Evolutionary conservation across 2,888 invertebrate species (phyloP).

Genomic region (Folsomia candida): DNA sequence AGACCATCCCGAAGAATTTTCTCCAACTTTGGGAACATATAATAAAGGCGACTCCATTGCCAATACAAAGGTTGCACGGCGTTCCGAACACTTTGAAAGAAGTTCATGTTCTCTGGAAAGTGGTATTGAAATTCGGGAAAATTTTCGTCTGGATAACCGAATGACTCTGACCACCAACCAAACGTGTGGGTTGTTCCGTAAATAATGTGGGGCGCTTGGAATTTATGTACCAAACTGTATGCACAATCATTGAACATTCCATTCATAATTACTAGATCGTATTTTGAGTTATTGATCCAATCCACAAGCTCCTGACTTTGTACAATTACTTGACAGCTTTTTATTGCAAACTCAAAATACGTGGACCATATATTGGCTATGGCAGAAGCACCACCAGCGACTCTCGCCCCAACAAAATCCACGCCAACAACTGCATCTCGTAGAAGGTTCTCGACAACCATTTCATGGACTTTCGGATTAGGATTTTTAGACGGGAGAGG

Average conservation of each 20-base stretch:
- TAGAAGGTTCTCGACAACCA: not conserved
- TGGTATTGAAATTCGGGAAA: constrained; percentile 27
- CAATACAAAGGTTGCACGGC: constrained; percentile 19
- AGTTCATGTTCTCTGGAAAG: constrained; percentile 25
- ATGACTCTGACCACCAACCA: constrained; percentile 29
- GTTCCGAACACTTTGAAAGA: constrained; percentile 23
- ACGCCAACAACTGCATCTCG: not conserved
- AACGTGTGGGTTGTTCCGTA: constrained; percentile 36
- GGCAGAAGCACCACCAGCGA: not conserved
- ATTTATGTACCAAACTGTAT: constrained; percentile 32
- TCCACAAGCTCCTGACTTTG: constrained; percentile 17
- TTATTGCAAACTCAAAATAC: constrained; percentile 1
- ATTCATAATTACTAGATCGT: constrained; percentile 41
- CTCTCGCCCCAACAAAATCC: constrained; percentile 6
- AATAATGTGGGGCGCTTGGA: constrained; percentile 33
- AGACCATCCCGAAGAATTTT: constrained; percentile 19
- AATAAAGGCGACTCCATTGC: constrained; percentile 12
- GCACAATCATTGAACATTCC: constrained; percentile 44
- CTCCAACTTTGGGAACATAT: constrained; percentile 29
- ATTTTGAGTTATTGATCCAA: constrained; percentile 35
- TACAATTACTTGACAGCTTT: constrained; percentile 29
- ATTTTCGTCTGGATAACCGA: constrained; percentile 27
- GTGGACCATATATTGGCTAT: not conserved
- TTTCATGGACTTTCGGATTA: constrained; percentile 31
- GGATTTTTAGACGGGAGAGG: constrained; percentile 30